Conservation (phyloP, 92 coral and sea anemone species). For the Hydrozoanthus gracilis region DNA sequence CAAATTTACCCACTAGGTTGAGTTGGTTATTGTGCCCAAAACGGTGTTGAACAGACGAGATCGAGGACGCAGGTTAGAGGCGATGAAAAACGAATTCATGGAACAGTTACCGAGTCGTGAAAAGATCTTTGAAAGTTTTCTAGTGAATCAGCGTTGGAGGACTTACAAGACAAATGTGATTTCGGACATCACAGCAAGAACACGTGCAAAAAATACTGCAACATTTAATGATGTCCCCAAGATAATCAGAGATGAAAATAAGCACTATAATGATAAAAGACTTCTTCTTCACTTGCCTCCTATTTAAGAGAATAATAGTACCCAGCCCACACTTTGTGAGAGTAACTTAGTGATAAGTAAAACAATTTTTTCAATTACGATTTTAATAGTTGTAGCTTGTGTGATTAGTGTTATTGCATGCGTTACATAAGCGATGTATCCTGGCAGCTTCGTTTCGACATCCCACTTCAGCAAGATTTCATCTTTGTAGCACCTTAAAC, state of each 20-base stretch:
- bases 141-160: slow-evolving; percentile 38
- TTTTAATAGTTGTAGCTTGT: too few relatives aligned
- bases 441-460: too few relatives aligned
- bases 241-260: slow-evolving; percentile 26
- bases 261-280: slow-evolving; percentile 19
- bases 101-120: slow-evolving; percentile 35
- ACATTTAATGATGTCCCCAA: slow-evolving; percentile 37
- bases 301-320: not conserved
- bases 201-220: not conserved
- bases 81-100: slow-evolving; percentile 29
- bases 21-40: slow-evolving; percentile 30
- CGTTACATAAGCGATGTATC: too few relatives aligned
- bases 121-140: slow-evolving; percentile 42
- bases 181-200: slow-evolving; percentile 18
- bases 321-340: too few relatives aligned
- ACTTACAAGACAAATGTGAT: slow-evolving; percentile 28
- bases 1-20: slow-evolving; percentile 20
- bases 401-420: too few relatives aligned
- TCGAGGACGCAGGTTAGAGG: slow-evolving; percentile 34
- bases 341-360: too few relatives aligned
- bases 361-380: too few relatives aligned
- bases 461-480: too few relatives aligned
- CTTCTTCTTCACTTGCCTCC: slow-evolving; percentile 27
- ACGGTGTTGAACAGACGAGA: slow-evolving; percentile 41
- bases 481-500: too few relatives aligned